Evolutionary conservation across 2,113 vertebrate genomes (phyloP).

Genomic region (Cathartes aura): DNA sequence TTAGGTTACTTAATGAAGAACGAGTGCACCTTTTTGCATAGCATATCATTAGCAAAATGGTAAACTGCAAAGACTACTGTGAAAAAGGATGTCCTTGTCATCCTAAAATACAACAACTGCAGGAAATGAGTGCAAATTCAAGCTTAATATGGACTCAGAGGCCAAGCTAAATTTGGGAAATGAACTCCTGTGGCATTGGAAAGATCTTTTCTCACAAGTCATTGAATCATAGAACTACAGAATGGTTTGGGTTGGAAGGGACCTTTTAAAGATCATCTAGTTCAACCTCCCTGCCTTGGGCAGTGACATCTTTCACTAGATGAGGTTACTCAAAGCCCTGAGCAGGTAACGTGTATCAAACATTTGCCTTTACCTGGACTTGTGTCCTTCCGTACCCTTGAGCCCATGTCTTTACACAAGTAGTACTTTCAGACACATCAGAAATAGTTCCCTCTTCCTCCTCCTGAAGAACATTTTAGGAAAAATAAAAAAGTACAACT

Average conservation of each 20-base stretch:
- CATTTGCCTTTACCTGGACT: neutral
- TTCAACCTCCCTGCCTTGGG: accelerated
- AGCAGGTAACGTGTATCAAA: neutral
- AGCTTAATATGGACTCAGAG: neutral
- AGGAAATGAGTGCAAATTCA: neutral
- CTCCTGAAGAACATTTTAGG: neutral
- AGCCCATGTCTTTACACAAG: neutral
- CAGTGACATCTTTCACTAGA: neutral
- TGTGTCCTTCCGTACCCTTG: neutral
- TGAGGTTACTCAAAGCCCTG: neutral
- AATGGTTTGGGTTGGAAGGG: neutral
- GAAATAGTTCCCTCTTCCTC: neutral
- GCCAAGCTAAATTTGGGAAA: neutral
- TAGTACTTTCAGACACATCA: neutral
- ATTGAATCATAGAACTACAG: neutral
- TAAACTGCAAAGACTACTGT: neutral
- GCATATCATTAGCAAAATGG: neutral
- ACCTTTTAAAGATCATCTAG: neutral
- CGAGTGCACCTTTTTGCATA: neutral
- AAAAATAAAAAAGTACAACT: neutral
- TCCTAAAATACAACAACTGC: neutral
- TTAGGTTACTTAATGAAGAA: neutral
- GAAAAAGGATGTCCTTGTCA: neutral
- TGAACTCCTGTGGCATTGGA: neutral
- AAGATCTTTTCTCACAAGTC: neutral